Evolutionary conservation across 2,113 vertebrate genomes (phyloP).

Genomic region (Excalfactoria chinensis): DNA sequence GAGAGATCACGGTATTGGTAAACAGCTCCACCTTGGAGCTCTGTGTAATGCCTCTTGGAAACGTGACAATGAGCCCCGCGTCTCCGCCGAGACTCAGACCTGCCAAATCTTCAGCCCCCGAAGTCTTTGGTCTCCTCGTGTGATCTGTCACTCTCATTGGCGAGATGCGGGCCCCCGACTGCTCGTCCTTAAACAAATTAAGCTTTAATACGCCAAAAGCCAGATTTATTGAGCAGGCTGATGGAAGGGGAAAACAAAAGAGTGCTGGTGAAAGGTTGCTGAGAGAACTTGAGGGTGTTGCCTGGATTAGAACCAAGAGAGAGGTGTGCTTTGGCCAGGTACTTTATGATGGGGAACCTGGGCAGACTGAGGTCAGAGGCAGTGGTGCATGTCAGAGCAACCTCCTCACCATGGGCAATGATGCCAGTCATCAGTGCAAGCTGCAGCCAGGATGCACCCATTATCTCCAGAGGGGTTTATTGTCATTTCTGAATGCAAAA

Average conservation of each 20-base stretch:
- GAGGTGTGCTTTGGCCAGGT: neutral
- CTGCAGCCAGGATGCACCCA: neutral
- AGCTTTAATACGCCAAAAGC: constrained; percentile 79
- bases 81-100: constrained; percentile 78
- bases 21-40: constrained; percentile 87
- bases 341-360: neutral
- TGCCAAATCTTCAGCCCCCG: constrained; percentile 79
- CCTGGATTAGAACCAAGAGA: neutral
- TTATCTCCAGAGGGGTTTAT: neutral
- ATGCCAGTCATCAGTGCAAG: accelerated
- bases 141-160: constrained; percentile 69
- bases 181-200: constrained; percentile 82
- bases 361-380: neutral
- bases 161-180: constrained; percentile 69
- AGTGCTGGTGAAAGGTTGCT: neutral
- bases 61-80: constrained; percentile 79
- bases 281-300: neutral
- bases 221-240: constrained; percentile 51
- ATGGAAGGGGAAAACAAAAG: constrained; percentile 65
- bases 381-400: accelerated
- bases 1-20: constrained; percentile 86
- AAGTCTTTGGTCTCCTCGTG: constrained; percentile 64
- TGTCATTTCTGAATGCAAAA: neutral
- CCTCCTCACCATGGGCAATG: neutral
- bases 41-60: constrained; percentile 84